Conservation (phyloP, 2,113 vertebrate species). For the Spea bombifrons region DNA sequence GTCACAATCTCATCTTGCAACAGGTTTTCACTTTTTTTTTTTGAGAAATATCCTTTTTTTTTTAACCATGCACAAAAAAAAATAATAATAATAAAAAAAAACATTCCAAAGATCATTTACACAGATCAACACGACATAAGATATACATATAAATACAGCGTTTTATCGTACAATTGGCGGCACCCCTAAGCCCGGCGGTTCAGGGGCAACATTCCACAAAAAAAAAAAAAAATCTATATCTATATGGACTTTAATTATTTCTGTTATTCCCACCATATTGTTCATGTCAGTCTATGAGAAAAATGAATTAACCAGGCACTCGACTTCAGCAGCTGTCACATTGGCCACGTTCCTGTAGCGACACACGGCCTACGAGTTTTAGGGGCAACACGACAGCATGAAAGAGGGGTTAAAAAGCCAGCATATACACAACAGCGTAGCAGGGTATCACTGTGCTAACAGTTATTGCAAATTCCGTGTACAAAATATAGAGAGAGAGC, state of each 20-base stretch:
- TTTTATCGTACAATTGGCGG: conserved; percentile 45
- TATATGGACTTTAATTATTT: conserved; percentile 21
- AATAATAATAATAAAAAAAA: conserved; percentile 7
- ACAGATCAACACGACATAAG: conserved; percentile 44
- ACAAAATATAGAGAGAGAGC: not conserved
- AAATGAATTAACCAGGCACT: not conserved
- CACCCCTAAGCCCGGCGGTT: conserved; percentile 32
- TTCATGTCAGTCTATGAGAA: conserved; percentile 11
- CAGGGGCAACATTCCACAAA: conserved; percentile 35
- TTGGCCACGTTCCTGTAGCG: no score
- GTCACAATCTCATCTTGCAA: conserved; percentile 42
- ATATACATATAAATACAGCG: conserved; percentile 48
- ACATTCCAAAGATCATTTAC: conserved; percentile 46
- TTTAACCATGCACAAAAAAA: conserved; percentile 34
- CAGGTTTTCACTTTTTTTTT: conserved; percentile 20
- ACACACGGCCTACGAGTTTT: not conserved
- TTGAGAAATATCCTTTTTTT: conserved; percentile 42
- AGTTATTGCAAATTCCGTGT: conserved; percentile 12
- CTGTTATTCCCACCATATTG: conserved; percentile 7
- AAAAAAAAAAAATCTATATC: conserved; percentile 3
- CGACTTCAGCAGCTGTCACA: not conserved
- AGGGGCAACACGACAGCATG: not conserved
- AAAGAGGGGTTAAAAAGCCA: conserved; percentile 10
- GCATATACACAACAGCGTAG: conserved; percentile 13
- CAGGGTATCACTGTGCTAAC: conserved; percentile 11